Conservation (phyloP, 1,140 invertebrate species). For the Drepana arcuata region DNA sequence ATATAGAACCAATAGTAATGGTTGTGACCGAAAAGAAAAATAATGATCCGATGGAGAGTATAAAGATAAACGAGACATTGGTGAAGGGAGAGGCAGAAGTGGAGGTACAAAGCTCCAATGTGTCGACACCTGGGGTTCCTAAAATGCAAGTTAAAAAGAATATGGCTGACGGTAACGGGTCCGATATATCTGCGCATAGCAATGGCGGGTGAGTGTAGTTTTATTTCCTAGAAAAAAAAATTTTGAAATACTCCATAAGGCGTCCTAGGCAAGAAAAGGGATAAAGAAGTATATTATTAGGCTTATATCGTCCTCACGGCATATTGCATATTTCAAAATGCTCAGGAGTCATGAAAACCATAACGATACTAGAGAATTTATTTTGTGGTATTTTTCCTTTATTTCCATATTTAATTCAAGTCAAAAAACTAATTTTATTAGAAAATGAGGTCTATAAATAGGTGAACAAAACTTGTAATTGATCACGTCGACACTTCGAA, state of each 20-base stretch:
- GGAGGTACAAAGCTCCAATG: conserved; percentile 65
- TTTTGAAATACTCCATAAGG: neutral
- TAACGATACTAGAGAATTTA: neutral
- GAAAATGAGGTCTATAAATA: no score
- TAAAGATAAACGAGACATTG: conserved; percentile 52
- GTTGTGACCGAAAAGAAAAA: conserved; percentile 61
- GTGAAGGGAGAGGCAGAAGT: conserved; percentile 63
- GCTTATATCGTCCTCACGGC: no score
- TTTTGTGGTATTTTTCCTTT: no score
- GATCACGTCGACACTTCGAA: no score
- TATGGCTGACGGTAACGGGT: conserved; percentile 36
- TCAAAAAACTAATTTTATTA: no score
- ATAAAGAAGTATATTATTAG: no score
- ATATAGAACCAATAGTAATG: conserved; percentile 56
- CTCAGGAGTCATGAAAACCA: neutral
- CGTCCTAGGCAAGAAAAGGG: no score
- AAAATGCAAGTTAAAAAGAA: conserved; percentile 35
- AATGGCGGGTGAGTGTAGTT: conserved; percentile 56
- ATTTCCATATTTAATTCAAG: no score
- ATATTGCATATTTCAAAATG: neutral
- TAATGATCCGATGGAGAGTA: conserved; percentile 30
- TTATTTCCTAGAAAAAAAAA: conserved; percentile 1
- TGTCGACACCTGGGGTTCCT: conserved; percentile 45
- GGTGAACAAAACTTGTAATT: no score
- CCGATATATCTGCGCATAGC: conserved; percentile 52